Evolutionary conservation across 2,113 vertebrate genomes (phyloP).

Genomic region (Archocentrus centrarchus): DNA sequence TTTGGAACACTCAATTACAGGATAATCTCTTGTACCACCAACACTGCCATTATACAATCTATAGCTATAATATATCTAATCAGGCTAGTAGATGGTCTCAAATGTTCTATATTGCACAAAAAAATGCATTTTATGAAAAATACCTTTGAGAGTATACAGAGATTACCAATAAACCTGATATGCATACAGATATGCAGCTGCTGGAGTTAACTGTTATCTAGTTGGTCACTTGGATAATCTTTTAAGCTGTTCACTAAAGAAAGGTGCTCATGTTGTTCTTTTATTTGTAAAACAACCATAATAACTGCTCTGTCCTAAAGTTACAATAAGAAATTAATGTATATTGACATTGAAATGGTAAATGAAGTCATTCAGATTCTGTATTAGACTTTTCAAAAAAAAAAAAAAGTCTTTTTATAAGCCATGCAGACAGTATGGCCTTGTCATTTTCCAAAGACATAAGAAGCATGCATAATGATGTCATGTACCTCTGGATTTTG

Average conservation of each 20-base stretch:
- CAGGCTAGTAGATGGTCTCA: not conserved
- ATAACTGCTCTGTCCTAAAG: not conserved
- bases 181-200: not conserved
- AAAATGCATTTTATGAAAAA: not conserved
- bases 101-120: not conserved
- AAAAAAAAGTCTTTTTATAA: conserved; percentile 11
- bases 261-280: not conserved
- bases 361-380: conserved; percentile 20
- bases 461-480: conserved; percentile 51
- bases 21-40: not conserved
- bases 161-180: not conserved
- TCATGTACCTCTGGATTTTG: conserved; percentile 39
- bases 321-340: not conserved
- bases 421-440: conserved; percentile 7
- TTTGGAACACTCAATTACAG: not conserved
- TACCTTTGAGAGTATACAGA: not conserved
- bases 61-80: not conserved
- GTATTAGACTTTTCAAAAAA: not conserved
- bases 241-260: not conserved
- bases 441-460: conserved; percentile 43
- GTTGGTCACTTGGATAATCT: not conserved
- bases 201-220: not conserved
- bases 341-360: not conserved
- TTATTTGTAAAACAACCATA: not conserved
- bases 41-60: not conserved